Conservation (phyloP, 1,140 invertebrate genomes). For the Anastrepha obliqua region DNA sequence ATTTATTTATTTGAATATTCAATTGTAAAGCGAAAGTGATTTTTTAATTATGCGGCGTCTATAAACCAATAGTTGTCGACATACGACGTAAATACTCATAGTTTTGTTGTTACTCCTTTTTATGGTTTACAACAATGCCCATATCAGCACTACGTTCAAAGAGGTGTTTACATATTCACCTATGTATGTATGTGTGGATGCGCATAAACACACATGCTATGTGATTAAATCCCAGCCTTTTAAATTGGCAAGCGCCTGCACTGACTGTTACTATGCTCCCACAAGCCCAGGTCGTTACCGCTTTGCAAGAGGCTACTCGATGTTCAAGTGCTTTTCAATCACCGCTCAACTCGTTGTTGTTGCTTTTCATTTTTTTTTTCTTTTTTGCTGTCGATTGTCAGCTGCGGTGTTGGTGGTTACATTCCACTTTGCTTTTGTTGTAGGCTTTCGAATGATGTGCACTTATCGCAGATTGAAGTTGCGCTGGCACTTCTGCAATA, state of each 20-base stretch:
- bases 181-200: neutral
- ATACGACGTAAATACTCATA: neutral
- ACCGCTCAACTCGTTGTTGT: constrained; percentile 8
- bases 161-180: neutral
- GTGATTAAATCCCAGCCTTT: neutral
- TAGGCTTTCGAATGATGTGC: constrained; percentile 28
- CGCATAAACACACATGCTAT: too few species aligned
- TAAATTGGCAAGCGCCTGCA: neutral
- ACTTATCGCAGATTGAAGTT: constrained; percentile 29
- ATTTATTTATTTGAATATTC: constrained; percentile 29
- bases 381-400: neutral
- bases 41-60: neutral
- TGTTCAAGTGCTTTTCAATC: constrained; percentile 38
- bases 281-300: neutral
- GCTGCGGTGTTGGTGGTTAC: neutral
- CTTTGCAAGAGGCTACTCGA: constrained; percentile 7
- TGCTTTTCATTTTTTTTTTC: neutral
- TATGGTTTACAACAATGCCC: neutral
- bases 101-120: neutral
- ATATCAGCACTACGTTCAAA: neutral
- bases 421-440: constrained; percentile 30
- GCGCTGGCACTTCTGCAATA: neutral
- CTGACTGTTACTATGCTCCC: neutral
- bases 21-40: constrained; percentile 41
- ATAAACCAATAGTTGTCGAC: neutral